These are phyloP conservation scores for Liparis tanakae DNA, from an alignment of 2,797 vertebrate genomes.

Conservation along the genomic window DNA sequence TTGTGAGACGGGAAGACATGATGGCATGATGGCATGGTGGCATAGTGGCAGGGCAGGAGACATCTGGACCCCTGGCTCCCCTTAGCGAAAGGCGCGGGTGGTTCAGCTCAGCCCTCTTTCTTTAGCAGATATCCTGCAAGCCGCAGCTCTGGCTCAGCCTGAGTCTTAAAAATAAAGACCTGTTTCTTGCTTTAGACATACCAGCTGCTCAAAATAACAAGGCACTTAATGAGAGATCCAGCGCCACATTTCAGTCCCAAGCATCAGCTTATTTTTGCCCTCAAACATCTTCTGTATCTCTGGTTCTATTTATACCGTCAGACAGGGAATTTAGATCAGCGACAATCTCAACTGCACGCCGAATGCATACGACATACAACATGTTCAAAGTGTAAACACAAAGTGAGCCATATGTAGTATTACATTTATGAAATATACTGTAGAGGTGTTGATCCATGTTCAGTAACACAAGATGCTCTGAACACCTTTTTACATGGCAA, in stretches of 20 bases:
- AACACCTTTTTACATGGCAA: not conserved
- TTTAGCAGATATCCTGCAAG: constrained; percentile 87
- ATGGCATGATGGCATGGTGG: not conserved
- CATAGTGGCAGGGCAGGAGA: constrained; percentile 35
- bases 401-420: constrained; percentile 14
- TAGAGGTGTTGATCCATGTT: not conserved
- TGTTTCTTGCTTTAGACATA: constrained; percentile 95
- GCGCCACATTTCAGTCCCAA: constrained; percentile 82
- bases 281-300: constrained; percentile 81
- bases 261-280: constrained; percentile 81
- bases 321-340: constrained; percentile 75
- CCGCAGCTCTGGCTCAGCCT: constrained; percentile 86
- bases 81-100: constrained; percentile 42
- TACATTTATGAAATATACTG: constrained; percentile 15
- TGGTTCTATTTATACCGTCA: constrained; percentile 79
- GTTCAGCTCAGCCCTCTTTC: constrained; percentile 78
- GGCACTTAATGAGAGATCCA: constrained; percentile 90
- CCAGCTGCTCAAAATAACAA: constrained; percentile 95
- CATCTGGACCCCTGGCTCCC: constrained; percentile 39
- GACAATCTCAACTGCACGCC: constrained; percentile 54
- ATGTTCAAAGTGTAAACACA: constrained; percentile 48
- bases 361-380: constrained; percentile 51
- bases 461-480: constrained; percentile 11
- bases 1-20: constrained; percentile 39
- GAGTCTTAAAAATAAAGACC: constrained; percentile 94